phyloP scores from a whole-genome alignment of 2,113 vertebrate genomes.

The Xiphophorus hellerii region DNA sequence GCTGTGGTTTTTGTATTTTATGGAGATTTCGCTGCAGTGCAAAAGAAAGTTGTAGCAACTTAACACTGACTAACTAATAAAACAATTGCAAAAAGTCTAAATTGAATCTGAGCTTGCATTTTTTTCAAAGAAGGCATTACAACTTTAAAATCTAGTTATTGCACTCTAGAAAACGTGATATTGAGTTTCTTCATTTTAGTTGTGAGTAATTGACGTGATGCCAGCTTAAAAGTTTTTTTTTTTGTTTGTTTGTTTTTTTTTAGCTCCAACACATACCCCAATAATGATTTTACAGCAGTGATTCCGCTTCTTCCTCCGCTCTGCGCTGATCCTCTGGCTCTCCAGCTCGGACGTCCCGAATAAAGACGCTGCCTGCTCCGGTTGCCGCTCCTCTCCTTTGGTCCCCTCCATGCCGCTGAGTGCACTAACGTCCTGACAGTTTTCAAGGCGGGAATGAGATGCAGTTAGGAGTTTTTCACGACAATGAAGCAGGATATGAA shows the following conservation, averaged over 20 bases:
- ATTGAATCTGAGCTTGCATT: neutral
- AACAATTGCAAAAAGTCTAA: neutral
- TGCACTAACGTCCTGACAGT: conserved; percentile 6
- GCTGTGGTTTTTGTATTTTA: conserved; percentile 4
- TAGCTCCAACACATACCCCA: conserved; percentile 63
- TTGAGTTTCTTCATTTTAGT: neutral
- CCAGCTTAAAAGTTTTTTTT: no score
- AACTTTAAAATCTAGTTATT: neutral
- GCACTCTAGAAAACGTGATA: neutral
- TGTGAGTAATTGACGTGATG: neutral
- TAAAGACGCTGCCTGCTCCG: conserved; percentile 57
- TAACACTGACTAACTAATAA: neutral
- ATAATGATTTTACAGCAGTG: conserved; percentile 58
- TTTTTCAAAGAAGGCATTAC: neutral
- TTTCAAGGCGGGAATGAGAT: conserved; percentile 13
- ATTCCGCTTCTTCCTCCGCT: conserved; percentile 29
- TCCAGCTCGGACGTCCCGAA: conserved; percentile 61
- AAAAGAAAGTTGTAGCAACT: neutral
- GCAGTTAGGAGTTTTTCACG: neutral
- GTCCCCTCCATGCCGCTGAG: conserved; percentile 63
- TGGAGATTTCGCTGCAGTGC: neutral
- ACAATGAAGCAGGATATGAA: conserved; percentile 9
- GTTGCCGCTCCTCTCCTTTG: conserved; percentile 58
- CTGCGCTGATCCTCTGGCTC: conserved; percentile 34
- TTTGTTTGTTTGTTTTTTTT: no score